Conservation (phyloP, 1,140 invertebrate genomes). For the Papilio helenus region DNA sequence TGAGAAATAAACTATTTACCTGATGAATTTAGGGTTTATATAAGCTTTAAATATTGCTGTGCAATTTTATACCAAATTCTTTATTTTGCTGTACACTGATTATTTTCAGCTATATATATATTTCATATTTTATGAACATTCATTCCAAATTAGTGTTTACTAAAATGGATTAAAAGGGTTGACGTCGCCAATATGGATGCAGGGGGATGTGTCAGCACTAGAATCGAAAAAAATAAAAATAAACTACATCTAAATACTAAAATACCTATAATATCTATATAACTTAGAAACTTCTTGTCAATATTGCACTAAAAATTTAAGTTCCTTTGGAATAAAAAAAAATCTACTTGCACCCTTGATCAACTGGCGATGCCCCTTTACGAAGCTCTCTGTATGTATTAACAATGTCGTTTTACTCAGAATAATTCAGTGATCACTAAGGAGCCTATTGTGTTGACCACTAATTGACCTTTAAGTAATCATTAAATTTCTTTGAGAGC, state of each 20-base stretch:
- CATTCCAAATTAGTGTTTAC: constrained; percentile 36
- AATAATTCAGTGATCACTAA: too few relatives aligned
- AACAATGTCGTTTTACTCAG: too few relatives aligned
- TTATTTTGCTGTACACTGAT: neutral
- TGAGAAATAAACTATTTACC: neutral
- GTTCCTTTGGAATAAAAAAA: too few relatives aligned
- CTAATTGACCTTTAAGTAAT: neutral
- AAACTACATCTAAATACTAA: too few relatives aligned
- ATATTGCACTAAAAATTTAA: too few relatives aligned
- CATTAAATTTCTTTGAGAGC: neutral
- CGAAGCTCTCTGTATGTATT: constrained; percentile 45
- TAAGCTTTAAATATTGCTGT: constrained; percentile 46
- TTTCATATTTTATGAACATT: constrained; percentile 40
- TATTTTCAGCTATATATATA: neutral
- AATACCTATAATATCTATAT: too few relatives aligned
- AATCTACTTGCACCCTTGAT: too few relatives aligned
- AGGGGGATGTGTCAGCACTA: too few relatives aligned
- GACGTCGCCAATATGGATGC: too few relatives aligned
- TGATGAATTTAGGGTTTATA: neutral
- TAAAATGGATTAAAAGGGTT: constrained; percentile 6
- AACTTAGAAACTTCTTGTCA: too few relatives aligned
- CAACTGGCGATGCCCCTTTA: neutral
- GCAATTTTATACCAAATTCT: constrained; percentile 59
- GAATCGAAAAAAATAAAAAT: too few relatives aligned
- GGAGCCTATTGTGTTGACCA: too few relatives aligned